Base-by-base conservation (phyloP, 2,113 vertebrate species). In the Bolborhynchus lineola region DNA sequence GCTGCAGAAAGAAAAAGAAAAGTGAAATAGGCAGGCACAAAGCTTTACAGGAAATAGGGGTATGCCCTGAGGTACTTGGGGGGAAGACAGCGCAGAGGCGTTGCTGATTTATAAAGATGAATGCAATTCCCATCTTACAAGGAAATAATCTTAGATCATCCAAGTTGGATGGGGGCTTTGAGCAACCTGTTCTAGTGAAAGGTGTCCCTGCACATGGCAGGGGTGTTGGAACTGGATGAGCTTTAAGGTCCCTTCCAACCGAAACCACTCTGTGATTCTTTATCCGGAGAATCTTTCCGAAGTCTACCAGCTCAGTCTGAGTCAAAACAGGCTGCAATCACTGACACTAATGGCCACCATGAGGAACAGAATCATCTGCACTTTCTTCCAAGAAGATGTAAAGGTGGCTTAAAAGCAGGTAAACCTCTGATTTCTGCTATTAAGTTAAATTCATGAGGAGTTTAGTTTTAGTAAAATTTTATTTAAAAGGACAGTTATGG, bases 381-480 rank as follows among this genome's bases (percentile, higher is more conserved):
- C 13, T 69, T 86, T 85, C 33, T 79, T 89, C 62, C 78, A 69
- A 80, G 68, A 86, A 88, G 74, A 85, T 63, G 28, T 59, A 69
- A 79, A 82, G 17, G 46, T 85, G 49, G 37, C 41, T 70, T 74
- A 94, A 88, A 91, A 82, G 33, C 29, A 91, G 59, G 87, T 74
- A 77, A 67, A 72, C 53, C 29, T 62, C 53, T 53, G 25, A 72
- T 33, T 82, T 90, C 39, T 59, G 35, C 49, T 71, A 77, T 70
- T 72, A 91, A 91, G n/a, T 82, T 82, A 85, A 90, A 90, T 49
- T 71, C 64, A 53, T 0, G 3, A 70, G 28, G 62, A 93, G 82
- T 72, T 75, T 29, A 70, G 74, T 92, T 77, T 53, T 57, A 93
- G 86, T 46, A 94, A 93, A 88, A 79, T 82, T 95, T 96, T 88